Percentiles rank a stretch among this genome's conserved stretches.
These are phyloP conservation scores for Dryobotodes eremita DNA, from an alignment of 2,888 invertebrate genomes.

Conservation along the genomic window DNA sequence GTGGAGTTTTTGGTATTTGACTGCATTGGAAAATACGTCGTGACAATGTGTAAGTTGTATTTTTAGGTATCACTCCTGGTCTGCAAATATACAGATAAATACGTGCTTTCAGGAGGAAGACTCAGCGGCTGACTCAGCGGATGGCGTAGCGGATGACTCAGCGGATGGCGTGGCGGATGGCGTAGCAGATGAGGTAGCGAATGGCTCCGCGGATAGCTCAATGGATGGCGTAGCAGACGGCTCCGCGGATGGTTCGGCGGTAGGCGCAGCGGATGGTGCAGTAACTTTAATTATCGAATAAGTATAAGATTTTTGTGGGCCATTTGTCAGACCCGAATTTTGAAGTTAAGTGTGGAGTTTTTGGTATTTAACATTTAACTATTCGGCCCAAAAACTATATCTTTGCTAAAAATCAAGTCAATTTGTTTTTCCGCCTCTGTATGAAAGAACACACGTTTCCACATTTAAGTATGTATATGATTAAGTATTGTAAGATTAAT, in stretches of 20 bases:
- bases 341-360: background rate
- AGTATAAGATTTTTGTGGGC: too few species aligned
- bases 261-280: background rate
- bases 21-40: background rate
- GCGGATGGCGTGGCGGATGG: background rate
- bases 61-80: background rate
- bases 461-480: background rate
- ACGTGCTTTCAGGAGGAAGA: background rate
- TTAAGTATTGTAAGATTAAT: too few species aligned
- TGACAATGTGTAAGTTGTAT: background rate
- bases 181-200: background rate
- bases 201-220: background rate
- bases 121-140: background rate
- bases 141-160: background rate
- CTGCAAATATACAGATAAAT: background rate
- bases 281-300: too few species aligned
- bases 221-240: background rate
- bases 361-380: background rate
- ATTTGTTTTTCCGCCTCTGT: background rate
- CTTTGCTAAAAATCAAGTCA: too few species aligned
- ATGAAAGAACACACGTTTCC: background rate
- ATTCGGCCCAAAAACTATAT: background rate
- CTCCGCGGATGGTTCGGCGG: too few species aligned
- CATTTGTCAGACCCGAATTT: background rate
- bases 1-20: background rate